Base-by-base conservation (phyloP, 2,797 vertebrate species). In the Buceros bicornis region DNA sequence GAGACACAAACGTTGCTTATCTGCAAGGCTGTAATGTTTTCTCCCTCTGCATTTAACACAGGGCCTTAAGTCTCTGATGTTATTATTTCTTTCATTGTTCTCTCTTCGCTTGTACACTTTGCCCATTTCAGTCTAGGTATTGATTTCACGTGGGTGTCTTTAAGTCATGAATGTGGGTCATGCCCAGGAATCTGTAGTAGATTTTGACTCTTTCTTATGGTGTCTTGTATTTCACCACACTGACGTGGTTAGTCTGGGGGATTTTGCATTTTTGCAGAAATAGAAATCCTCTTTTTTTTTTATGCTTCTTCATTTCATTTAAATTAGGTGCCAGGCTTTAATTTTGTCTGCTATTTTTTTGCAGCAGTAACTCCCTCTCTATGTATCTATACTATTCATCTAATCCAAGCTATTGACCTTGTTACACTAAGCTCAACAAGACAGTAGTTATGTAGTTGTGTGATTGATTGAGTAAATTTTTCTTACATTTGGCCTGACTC, bases 131-230 rank as follows among this genome's bases (percentile, higher is more conserved):
- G 57, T 82, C 42, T 90, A 57, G 60, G 33, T 92, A 88, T 4
- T 81, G 79, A 89, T 96, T 96, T 93, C 78, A 89, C 57, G 3
- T 47, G 54, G 51, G 6, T 88, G 89, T 87, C 72, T 89, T 16
- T 81, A 93, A 93, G 69, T 69, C 43, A 48, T 42, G 9, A 81
- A 78, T 84, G 79, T 90, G 65, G 60, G 61, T 78, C 57, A 48
- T 66, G 45, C 42, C 76, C 43, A 60, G 51, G 70, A 76, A 84
- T 88, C 56, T 60, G 43, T 73, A 62, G 47, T 48, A 51, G 54
- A 58, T 91, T 94, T 83, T 94, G n/a, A 76, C 16, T 78, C 45
- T 72, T 86, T 86, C 40, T 53, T 15, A 4, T 54, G 29, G 29
- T 77, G 40, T 93, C 28, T 60, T 35, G 4, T 74, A 66, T 91